Evolutionary conservation across 2,797 vertebrate genomes (phyloP).

Genomic region (Moxostoma hubbsi): DNA sequence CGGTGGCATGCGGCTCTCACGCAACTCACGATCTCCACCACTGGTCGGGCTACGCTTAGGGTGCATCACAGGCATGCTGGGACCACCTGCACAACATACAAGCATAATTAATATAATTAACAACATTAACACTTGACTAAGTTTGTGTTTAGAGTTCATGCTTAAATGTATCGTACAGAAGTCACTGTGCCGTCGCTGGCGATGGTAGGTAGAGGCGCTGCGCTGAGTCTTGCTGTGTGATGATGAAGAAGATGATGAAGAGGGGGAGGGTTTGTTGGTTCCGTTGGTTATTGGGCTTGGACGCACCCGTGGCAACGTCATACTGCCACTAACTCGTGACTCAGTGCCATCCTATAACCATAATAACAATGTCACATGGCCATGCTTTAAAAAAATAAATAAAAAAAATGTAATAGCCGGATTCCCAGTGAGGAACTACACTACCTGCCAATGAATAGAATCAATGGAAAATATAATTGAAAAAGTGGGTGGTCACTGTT

Average conservation of each 20-base stretch:
- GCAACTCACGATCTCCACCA: constrained; percentile 84
- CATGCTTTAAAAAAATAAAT: too few species aligned
- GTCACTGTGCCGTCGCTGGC: constrained; percentile 92
- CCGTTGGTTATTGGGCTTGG: constrained; percentile 89
- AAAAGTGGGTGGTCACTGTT: too few species aligned
- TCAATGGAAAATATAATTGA: too few species aligned
- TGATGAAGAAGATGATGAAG: constrained; percentile 79
- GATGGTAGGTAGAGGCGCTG: constrained; percentile 88
- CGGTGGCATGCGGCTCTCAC: constrained; percentile 86
- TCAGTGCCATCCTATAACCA: constrained; percentile 82
- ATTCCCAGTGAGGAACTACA: too few species aligned
- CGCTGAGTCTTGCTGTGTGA: constrained; percentile 89
- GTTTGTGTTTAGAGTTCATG: neutral
- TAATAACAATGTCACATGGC: neutral
- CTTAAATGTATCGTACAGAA: constrained; percentile 83
- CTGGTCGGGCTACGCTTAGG: constrained; percentile 91
- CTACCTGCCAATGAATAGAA: too few species aligned
- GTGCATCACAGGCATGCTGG: constrained; percentile 87
- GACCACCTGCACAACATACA: constrained; percentile 79
- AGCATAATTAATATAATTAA: neutral
- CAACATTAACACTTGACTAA: constrained; percentile 21
- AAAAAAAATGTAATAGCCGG: too few species aligned
- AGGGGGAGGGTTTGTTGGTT: constrained; percentile 83
- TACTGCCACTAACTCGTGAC: constrained; percentile 80
- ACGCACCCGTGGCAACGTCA: constrained; percentile 89